These are phyloP conservation scores for Propithecus deckenii DNA, from an alignment of 2,797 vertebrate genomes.

Conservation along the genomic window DNA sequence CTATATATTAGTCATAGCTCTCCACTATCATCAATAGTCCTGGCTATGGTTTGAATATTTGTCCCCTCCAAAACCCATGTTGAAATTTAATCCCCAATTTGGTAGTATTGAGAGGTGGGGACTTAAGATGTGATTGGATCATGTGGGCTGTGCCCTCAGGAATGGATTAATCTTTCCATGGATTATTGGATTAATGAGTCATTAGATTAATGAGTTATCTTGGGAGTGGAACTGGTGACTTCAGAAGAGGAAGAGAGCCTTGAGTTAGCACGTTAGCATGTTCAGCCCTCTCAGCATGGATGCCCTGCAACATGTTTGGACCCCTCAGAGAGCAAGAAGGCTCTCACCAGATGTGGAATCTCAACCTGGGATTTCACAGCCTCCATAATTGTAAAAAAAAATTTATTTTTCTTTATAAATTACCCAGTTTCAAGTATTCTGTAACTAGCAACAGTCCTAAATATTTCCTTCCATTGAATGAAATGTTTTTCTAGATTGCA, in stretches of 20 bases:
- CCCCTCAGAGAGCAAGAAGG: neutral
- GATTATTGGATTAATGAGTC: neutral
- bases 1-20: neutral
- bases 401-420: neutral
- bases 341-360: neutral
- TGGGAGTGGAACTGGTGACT: neutral
- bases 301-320: neutral
- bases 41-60: neutral
- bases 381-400: neutral
- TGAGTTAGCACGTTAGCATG: neutral
- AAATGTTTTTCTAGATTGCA: constrained; percentile 39
- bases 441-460: neutral
- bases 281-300: neutral
- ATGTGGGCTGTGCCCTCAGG: neutral
- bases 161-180: neutral
- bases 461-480: constrained; percentile 26
- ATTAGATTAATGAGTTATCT: neutral
- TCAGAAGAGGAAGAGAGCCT: neutral
- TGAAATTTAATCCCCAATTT: neutral
- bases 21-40: neutral
- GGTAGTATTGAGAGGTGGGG: neutral
- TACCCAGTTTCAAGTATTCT: neutral
- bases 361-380: neutral
- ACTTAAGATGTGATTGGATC: neutral
- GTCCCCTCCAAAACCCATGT: neutral